phyloP scores from a whole-genome alignment of 2,797 vertebrate species.

The Helostoma temminkii region DNA sequence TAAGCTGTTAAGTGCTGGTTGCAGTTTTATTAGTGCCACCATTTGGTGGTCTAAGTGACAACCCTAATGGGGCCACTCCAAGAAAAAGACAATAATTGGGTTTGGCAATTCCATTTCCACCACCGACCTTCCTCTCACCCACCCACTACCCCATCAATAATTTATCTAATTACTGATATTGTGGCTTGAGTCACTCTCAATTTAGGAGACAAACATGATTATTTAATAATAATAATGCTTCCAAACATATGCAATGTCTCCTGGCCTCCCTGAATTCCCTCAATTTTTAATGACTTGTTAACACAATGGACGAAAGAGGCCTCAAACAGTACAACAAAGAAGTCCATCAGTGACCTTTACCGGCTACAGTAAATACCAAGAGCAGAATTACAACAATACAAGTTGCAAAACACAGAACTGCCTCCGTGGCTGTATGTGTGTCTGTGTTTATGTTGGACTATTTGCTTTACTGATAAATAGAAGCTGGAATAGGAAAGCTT shows the following conservation, averaged over 20 bases:
- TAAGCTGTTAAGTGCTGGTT: slow-evolving; percentile 87
- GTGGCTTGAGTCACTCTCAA: slow-evolving; percentile 92
- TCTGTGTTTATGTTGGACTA: slow-evolving; percentile 52
- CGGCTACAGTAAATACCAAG: slow-evolving; percentile 74
- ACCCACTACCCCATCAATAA: slow-evolving; percentile 90
- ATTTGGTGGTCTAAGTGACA: slow-evolving; percentile 90
- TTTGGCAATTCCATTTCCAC: slow-evolving; percentile 94
- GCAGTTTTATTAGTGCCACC: slow-evolving; percentile 84
- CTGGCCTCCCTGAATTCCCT: slow-evolving; percentile 72
- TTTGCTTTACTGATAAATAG: slow-evolving; percentile 76
- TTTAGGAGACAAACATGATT: slow-evolving; percentile 94
- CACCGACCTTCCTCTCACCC: slow-evolving; percentile 82
- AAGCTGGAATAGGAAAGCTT: slow-evolving; percentile 65
- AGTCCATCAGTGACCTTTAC: slow-evolving; percentile 82
- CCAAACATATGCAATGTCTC: slow-evolving; percentile 89
- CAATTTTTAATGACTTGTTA: slow-evolving; percentile 89
- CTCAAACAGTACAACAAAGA: slow-evolving; percentile 85
- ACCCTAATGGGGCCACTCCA: slow-evolving; percentile 89
- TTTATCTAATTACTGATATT: slow-evolving; percentile 95
- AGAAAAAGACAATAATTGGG: slow-evolving; percentile 89
- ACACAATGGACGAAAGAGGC: slow-evolving; percentile 80
- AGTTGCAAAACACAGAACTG: slow-evolving; percentile 53
- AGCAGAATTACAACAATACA: slow-evolving; percentile 70
- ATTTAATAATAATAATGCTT: slow-evolving; percentile 94
- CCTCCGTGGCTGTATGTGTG: slow-evolving; percentile 30